Percentiles rank a stretch among this genome's conserved stretches.
These are phyloP conservation scores for Pachypsylla venusta DNA, from an alignment of 1,140 invertebrate genomes.

Conservation along the genomic window DNA sequence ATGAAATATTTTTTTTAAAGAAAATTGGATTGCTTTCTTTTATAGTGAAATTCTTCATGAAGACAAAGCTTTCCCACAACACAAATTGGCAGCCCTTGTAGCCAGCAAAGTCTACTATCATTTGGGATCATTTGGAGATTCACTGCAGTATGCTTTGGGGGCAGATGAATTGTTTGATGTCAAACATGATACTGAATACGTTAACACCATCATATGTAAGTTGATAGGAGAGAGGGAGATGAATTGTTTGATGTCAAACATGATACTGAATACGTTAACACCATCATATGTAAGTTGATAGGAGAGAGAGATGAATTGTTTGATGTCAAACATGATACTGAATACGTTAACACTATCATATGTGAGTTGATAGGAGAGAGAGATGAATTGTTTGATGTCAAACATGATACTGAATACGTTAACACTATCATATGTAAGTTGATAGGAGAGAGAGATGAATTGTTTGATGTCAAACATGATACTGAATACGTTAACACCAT, in stretches of 20 bases:
- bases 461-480: slow-evolving; percentile 85
- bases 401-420: slow-evolving; percentile 84
- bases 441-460: too few relatives aligned
- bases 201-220: slow-evolving; percentile 82
- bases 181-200: slow-evolving; percentile 83
- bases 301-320: slow-evolving; percentile 86
- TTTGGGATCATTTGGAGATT: slow-evolving; percentile 90
- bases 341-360: slow-evolving; percentile 95
- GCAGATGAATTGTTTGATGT: slow-evolving; percentile 90
- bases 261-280: slow-evolving; percentile 89
- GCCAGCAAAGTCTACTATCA: slow-evolving; percentile 99
- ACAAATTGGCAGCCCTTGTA: slow-evolving; percentile 86
- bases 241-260: slow-evolving; percentile 87
- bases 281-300: slow-evolving; percentile 69
- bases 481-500: slow-evolving; percentile 95
- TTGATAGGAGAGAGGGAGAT: slow-evolving; percentile 73
- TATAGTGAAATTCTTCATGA: slow-evolving; percentile 84
- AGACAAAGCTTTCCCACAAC: slow-evolving; percentile 71
- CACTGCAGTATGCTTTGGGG: slow-evolving; percentile 81
- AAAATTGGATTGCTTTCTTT: slow-evolving; percentile 16
- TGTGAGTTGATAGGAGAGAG: too few relatives aligned
- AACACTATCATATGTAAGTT: slow-evolving; percentile 79
- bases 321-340: slow-evolving; percentile 79
- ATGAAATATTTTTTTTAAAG: too few relatives aligned
- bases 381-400: slow-evolving; percentile 88